Percentiles rank a stretch among this genome's conserved stretches.
Conservation (phyloP, 2,888 invertebrate species). For the Eremobia ochroleuca region DNA sequence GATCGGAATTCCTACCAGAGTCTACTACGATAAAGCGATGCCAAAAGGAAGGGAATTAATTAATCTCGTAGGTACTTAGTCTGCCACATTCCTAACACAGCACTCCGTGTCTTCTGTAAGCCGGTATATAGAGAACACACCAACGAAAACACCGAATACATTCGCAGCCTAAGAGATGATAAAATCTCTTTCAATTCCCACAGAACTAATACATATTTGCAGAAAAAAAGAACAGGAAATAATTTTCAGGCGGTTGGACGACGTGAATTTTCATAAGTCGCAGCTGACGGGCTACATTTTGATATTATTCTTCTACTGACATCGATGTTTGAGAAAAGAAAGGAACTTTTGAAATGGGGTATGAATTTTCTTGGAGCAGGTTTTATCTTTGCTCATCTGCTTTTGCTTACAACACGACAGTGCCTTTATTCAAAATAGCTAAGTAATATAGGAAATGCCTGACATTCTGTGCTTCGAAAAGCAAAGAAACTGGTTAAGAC, state of each 20-base stretch:
- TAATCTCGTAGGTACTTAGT: constrained; percentile 15
- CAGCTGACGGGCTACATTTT: constrained; percentile 24
- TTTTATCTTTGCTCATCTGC: not conserved
- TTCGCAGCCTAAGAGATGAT: not conserved
- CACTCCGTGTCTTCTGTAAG: not conserved
- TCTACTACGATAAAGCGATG: constrained; percentile 38
- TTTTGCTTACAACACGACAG: not conserved
- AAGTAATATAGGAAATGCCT: not conserved
- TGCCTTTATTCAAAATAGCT: not conserved
- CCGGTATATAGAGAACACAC: not conserved
- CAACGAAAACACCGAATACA: not conserved
- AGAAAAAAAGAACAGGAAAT: constrained; percentile 18
- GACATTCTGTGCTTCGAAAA: not conserved
- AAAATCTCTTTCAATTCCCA: constrained; percentile 1
- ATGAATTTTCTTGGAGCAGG: not conserved
- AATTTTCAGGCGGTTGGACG: not conserved
- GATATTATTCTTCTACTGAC: constrained; percentile 28
- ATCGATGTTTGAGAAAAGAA: constrained; percentile 12
- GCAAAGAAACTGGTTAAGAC: not conserved
- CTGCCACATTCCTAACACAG: not conserved
- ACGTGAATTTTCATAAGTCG: constrained; percentile 24
- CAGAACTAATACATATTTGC: not conserved
- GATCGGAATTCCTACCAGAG: constrained; percentile 39
- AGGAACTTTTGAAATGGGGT: constrained; percentile 12
- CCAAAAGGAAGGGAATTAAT: constrained; percentile 56